Base-by-base conservation (phyloP, 2,113 vertebrate species). In the Syngnathus floridae region DNA sequence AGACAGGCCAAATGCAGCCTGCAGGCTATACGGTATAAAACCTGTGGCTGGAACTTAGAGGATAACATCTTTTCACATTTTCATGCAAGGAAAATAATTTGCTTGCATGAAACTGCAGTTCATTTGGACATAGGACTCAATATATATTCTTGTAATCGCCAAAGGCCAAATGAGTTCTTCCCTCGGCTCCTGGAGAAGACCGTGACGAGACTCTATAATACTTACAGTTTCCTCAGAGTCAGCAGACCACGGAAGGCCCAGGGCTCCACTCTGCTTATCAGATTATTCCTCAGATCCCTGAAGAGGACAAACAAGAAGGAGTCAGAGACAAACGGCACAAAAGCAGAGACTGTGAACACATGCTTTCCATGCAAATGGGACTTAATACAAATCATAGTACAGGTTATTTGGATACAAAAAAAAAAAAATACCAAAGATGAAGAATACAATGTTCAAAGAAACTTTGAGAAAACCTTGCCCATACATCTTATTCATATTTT, bases 271-370 rank as follows among this genome's bases (percentile, higher is more conserved):
- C 87, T 93, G 82, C 92, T 92, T 81, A 93, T 91, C 88, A 95
- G 88, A 90, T 93, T 93, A 90, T 90, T 92, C 86, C 90, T 93
- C 89, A 95, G 89, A 88, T 94, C 91, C 84, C 93, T 93, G 82
- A 81, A 79, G 88, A 64, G 76, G 62, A 75, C 40, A 77, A 62
- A 74, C 17, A 76, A 78, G 31, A 80, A 51, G 21, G 41, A 67
- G 49, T 68, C 13, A 78, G 45, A 67, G 26, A 67, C 3, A 1
- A 62, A 11, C 71, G 48, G 22, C 21, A 62, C n/a, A 45, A 31
- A 64, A 64, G 7, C 40, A 61, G 37, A 26, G 10, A 11, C 45
- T 12, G 59, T 37, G 57, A 51, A 62, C 65, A 36, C 4, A 5
- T 0, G 4, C 37, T 21, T 62, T 72, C 48, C 17, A 68, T 51